Evolutionary conservation across 1,140 invertebrate species (phyloP).

Genomic region (Patella vulgata): DNA sequence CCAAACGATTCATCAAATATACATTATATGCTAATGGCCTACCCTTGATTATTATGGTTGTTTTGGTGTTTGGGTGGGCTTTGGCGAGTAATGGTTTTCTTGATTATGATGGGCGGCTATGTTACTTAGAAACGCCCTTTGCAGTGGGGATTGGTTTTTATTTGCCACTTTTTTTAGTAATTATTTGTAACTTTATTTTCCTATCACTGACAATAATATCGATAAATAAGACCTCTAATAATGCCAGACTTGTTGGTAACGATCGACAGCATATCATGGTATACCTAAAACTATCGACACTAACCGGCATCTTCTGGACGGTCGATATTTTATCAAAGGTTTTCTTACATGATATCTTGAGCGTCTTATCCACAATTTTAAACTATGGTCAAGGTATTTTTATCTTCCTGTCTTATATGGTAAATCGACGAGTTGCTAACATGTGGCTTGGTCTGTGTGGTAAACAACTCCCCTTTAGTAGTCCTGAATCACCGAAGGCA

Average conservation of each 20-base stretch:
- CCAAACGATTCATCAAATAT: background rate
- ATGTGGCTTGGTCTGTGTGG: constrained; percentile 15
- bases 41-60: constrained; percentile 9
- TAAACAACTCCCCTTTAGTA: too few relatives aligned
- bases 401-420: constrained; percentile 71
- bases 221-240: constrained; percentile 13
- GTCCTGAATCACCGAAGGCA: too few relatives aligned
- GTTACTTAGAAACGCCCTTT: constrained; percentile 24
- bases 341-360: constrained; percentile 64
- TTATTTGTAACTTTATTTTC: constrained; percentile 28
- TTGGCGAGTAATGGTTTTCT: constrained; percentile 4
- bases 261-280: constrained; percentile 23
- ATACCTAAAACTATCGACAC: constrained; percentile 28
- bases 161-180: constrained; percentile 10
- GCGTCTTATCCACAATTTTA: constrained; percentile 70
- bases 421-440: constrained; percentile 16
- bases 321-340: constrained; percentile 69
- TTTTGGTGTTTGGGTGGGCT: background rate
- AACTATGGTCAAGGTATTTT: constrained; percentile 73
- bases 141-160: constrained; percentile 15
- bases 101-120: constrained; percentile 25
- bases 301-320: constrained; percentile 72
- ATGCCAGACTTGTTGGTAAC: background rate
- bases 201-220: constrained; percentile 17
- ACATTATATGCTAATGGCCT: constrained; percentile 5